Evolutionary conservation across 2,888 invertebrate genomes (phyloP), one percentile per base, ranked within the genome.

Genomic region (Diplolepis rosae): DNA sequence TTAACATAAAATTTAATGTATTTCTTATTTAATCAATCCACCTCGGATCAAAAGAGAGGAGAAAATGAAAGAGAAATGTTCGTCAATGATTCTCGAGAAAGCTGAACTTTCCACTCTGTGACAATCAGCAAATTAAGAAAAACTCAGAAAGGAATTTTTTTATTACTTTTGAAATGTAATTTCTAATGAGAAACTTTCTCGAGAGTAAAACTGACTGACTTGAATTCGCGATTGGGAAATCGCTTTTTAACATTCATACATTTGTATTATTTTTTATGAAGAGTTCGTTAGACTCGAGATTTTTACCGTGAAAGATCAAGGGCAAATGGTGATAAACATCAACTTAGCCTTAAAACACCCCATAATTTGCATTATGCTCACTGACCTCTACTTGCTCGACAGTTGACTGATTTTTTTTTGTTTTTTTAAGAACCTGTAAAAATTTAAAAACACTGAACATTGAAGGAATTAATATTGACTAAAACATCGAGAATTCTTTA

Each of bases 321-420:
- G 28, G n/a, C 28, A 61, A 39, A 61, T 61, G 61, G 39, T 27
- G 39, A 39, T 35, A 11, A 61, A 61, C 35, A 61, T 61, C 56
- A 61, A 24, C 35, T 70, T 76, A 73, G 70, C 66, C 65, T 69
- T 76, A 79, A 77, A 70, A 71, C 72, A 72, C 75, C 76, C 73
- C 77, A 79, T 73, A 56, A 76, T 76, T 76, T 72, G 66, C 73
- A 79, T 77, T 77, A 76, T 74, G 77, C 75, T 77, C 74, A 79
- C 74, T 9, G 24, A 39, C n/a, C 24, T 39, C 61, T 61, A 61
- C n/a, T 27, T 61, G 61, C 39, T 61, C 61, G 35, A 22, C 6
- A 61, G 0, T 24, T n/a, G n/a, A n/a, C n/a, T n/a, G n/a, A n/a
- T n/a, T 61, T 27, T n/a, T 27, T n/a, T 35, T 35, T 5, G 1